phyloP scores from a whole-genome alignment of 2,797 vertebrate species.

The Poecile montanus region DNA sequence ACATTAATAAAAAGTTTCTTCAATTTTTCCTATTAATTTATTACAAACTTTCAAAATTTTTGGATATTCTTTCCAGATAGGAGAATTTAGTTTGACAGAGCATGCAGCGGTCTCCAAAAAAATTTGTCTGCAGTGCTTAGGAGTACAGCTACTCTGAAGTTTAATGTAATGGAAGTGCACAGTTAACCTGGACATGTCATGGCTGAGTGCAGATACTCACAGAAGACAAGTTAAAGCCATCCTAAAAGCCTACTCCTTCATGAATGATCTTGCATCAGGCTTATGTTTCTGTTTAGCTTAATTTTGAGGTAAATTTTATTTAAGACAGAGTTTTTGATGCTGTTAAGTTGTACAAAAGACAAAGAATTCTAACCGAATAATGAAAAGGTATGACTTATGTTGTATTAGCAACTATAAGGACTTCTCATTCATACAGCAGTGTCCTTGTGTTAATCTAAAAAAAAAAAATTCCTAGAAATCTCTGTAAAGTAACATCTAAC shows the following conservation, averaged over 20 bases:
- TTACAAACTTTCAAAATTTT: neutral
- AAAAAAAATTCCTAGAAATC: neutral
- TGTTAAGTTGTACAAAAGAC: neutral
- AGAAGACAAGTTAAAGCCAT: neutral
- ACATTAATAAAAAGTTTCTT: accelerated
- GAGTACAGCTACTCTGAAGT: neutral
- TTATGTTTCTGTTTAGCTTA: neutral
- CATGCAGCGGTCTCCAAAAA: accelerated
- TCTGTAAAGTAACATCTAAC: neutral
- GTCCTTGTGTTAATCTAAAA: neutral
- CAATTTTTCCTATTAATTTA: neutral
- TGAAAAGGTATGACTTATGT: neutral
- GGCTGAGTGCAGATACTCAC: neutral
- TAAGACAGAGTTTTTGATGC: neutral
- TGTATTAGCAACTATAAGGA: neutral
- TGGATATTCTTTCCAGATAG: neutral
- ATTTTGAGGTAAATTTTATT: neutral
- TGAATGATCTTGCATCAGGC: neutral
- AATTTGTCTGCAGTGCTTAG: neutral
- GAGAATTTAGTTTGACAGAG: neutral
- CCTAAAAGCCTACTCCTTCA: neutral
- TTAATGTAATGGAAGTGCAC: neutral
- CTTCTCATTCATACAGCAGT: neutral
- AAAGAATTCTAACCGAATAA: neutral
- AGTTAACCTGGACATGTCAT: neutral